phyloP scores from a whole-genome alignment of 2,797 vertebrate genomes.

The Falco concolor region DNA sequence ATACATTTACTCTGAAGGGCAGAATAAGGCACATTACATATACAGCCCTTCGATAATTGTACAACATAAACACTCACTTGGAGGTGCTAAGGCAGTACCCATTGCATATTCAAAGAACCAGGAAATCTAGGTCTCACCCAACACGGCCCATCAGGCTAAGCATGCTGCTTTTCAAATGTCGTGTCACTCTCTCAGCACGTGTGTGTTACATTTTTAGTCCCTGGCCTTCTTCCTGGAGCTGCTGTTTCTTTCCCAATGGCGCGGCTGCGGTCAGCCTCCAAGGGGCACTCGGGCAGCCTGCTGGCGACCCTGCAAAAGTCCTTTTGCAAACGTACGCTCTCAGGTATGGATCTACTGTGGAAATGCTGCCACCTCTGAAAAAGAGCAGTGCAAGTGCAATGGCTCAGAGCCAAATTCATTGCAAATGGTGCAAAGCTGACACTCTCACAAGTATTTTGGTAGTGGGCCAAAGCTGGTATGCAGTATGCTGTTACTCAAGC shows the following conservation, averaged over 20 bases:
- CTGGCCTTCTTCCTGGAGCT: neutral
- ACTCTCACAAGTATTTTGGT: neutral
- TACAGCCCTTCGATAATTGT: neutral
- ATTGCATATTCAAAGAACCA: rapidly evolving
- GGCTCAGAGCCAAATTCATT: neutral
- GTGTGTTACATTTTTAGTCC: neutral
- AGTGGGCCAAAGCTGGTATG: neutral
- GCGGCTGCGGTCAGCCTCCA: rapidly evolving
- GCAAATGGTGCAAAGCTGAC: neutral
- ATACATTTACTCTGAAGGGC: neutral
- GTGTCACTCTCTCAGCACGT: neutral
- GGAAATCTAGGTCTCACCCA: neutral
- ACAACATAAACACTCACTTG: neutral
- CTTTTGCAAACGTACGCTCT: neutral
- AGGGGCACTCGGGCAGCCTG: neutral
- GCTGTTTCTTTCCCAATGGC: neutral
- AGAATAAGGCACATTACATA: neutral
- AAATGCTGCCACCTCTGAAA: neutral
- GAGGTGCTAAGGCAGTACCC: neutral
- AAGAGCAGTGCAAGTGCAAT: neutral
- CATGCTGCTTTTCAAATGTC: neutral
- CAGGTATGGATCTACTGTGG: neutral
- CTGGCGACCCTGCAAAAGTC: neutral
- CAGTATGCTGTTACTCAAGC: neutral
- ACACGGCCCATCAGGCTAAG: neutral